phyloP scores from a whole-genome alignment of 2,797 vertebrate genomes.

The Neoniphon sammara region DNA sequence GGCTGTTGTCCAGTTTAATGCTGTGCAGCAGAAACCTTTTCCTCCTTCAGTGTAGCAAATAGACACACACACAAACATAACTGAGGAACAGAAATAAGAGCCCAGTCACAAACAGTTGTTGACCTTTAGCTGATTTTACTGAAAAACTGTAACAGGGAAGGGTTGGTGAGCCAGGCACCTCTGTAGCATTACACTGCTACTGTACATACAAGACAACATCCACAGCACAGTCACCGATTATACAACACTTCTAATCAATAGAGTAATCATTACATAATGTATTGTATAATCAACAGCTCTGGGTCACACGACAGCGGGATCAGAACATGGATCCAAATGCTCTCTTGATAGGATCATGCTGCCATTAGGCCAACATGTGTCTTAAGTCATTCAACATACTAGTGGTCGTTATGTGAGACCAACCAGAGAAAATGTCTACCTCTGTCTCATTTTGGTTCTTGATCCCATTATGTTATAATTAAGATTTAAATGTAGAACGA shows the following conservation, averaged over 20 bases:
- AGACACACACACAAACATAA: neutral
- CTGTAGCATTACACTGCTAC: conserved; percentile 60
- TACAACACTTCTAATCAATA: conserved; percentile 61
- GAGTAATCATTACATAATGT: conserved; percentile 48
- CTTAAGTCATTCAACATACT: neutral
- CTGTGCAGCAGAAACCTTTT: too few relatives aligned
- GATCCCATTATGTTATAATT: neutral
- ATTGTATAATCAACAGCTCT: conserved; percentile 55
- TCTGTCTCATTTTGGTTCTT: conserved; percentile 1
- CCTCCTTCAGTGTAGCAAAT: too few relatives aligned
- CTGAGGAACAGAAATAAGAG: conserved; percentile 18
- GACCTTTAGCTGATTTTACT: conserved; percentile 61
- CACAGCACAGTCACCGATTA: conserved; percentile 64
- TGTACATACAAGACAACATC: conserved; percentile 65
- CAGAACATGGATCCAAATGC: conserved; percentile 22
- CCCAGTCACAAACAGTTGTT: conserved; percentile 13
- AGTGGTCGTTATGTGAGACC: neutral
- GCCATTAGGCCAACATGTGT: neutral
- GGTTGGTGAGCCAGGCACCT: conserved; percentile 63
- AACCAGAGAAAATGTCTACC: neutral
- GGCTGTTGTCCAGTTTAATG: too few relatives aligned
- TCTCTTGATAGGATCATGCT: neutral
- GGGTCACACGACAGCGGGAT: conserved; percentile 21
- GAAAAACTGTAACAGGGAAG: conserved; percentile 65
- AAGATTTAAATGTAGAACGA: neutral